These are phyloP conservation scores for Zaprionus capensis DNA, from an alignment of 1,140 invertebrate genomes.

Conservation along the genomic window DNA sequence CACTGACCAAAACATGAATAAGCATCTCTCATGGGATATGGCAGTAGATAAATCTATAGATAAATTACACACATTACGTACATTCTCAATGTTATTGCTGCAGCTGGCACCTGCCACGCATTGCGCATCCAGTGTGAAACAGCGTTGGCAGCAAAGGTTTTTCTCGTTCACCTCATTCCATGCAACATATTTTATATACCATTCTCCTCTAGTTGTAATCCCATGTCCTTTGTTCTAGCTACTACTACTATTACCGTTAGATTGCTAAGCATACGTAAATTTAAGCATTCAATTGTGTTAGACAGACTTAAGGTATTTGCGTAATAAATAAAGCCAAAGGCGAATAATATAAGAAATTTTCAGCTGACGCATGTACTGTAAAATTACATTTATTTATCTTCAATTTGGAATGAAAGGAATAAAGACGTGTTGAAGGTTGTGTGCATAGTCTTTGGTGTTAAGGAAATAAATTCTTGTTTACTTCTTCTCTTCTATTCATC, in stretches of 20 bases:
- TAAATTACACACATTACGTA: slow-evolving; percentile 30
- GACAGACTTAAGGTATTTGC: slow-evolving; percentile 50
- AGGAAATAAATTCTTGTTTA: not conserved
- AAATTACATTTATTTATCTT: slow-evolving; percentile 1
- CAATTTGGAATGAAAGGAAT: not conserved
- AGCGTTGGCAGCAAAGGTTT: slow-evolving; percentile 1
- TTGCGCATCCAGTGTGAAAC: not conserved
- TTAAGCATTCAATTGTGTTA: slow-evolving; percentile 60
- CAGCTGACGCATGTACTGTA: not conserved
- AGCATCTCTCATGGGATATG: slow-evolving; percentile 29
- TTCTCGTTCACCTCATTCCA: slow-evolving; percentile 21
- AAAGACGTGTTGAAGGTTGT: not conserved
- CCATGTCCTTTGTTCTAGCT: slow-evolving; percentile 34
- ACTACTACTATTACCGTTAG: slow-evolving; percentile 42
- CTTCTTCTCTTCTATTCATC: not conserved
- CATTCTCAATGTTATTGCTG: not conserved
- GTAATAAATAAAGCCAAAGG: slow-evolving; percentile 77
- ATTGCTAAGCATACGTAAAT: slow-evolving; percentile 54
- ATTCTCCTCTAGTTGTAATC: slow-evolving; percentile 32
- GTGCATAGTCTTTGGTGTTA: not conserved
- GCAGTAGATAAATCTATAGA: slow-evolving; percentile 58
- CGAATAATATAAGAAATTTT: slow-evolving; percentile 13
- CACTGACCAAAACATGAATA: slow-evolving; percentile 68
- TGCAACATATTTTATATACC: slow-evolving; percentile 62
- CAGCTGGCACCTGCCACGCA: slow-evolving; percentile 2